Evolutionary conservation across 1,140 invertebrate species (phyloP).

Genomic region (Atta cephalotes): DNA sequence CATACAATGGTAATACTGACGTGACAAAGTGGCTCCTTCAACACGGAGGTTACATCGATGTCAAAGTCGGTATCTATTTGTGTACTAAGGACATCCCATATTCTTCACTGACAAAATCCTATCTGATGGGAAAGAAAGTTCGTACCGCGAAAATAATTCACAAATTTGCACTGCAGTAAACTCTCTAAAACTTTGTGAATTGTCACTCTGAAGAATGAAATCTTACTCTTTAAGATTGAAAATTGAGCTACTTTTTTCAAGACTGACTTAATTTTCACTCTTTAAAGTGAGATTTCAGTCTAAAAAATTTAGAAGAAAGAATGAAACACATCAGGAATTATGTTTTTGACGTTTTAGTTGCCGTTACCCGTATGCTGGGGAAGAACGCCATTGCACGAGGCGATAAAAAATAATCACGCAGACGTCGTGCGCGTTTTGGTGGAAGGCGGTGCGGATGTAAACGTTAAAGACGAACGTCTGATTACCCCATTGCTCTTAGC

Average conservation of each 20-base stretch:
- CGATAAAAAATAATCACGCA: constrained; percentile 73
- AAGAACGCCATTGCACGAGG: constrained; percentile 77
- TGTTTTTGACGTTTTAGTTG: constrained; percentile 46
- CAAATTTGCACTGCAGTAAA: neutral
- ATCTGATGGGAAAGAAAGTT: constrained; percentile 33
- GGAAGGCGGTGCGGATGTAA: constrained; percentile 44
- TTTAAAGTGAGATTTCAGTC: no score
- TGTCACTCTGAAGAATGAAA: no score
- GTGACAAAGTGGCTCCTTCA: constrained; percentile 64
- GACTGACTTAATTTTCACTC: no score
- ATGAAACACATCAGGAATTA: neutral
- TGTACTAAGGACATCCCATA: constrained; percentile 34
- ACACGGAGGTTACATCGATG: constrained; percentile 48
- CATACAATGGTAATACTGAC: constrained; percentile 51
- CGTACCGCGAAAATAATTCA: neutral
- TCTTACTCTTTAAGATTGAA: no score
- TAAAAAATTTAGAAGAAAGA: no score
- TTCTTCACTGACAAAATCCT: neutral
- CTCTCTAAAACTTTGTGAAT: no score
- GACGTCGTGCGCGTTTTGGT: constrained; percentile 72
- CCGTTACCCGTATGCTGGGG: constrained; percentile 74
- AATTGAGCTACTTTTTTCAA: no score
- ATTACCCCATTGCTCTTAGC: constrained; percentile 59
- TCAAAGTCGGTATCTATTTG: constrained; percentile 51
- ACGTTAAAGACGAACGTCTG: constrained; percentile 36